These are phyloP conservation scores for Rugalucina vietnamica DNA, from an alignment of 2,888 invertebrate genomes.

Conservation along the genomic window DNA sequence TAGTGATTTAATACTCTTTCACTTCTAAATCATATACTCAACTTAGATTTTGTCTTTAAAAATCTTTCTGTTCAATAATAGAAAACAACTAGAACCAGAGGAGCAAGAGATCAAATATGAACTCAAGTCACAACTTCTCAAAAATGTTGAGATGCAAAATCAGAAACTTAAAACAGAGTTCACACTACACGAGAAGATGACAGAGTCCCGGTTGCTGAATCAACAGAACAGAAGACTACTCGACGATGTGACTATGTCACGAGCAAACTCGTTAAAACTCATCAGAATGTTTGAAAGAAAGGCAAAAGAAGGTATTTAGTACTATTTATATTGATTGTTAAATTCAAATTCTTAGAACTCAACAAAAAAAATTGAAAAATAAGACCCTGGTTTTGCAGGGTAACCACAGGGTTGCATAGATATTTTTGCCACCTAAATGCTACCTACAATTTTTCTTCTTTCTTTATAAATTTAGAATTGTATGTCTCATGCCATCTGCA, in stretches of 20 bases:
- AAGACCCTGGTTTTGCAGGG: too few species aligned
- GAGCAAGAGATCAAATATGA: constrained; percentile 78
- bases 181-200: constrained; percentile 73
- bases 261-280: constrained; percentile 72
- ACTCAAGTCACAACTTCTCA: constrained; percentile 75
- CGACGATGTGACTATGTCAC: constrained; percentile 70
- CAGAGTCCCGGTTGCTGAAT: constrained; percentile 68
- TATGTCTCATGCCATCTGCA: too few species aligned
- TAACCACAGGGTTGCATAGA: too few species aligned
- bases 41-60: too few species aligned
- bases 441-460: too few species aligned
- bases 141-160: constrained; percentile 76
- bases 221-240: constrained; percentile 66
- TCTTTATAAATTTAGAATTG: too few species aligned
- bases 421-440: too few species aligned
- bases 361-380: too few species aligned
- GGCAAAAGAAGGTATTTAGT: constrained; percentile 75
- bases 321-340: background rate
- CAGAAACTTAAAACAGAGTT: constrained; percentile 75
- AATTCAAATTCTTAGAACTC: too few species aligned
- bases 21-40: too few species aligned
- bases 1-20: too few species aligned
- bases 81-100: constrained; percentile 71
- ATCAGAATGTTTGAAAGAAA: constrained; percentile 76
- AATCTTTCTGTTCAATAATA: too few species aligned